Evolutionary conservation across 1,140 invertebrate genomes (phyloP), one percentile per base, ranked within the genome.

Genomic region (Pollicipes pollicipes): DNA sequence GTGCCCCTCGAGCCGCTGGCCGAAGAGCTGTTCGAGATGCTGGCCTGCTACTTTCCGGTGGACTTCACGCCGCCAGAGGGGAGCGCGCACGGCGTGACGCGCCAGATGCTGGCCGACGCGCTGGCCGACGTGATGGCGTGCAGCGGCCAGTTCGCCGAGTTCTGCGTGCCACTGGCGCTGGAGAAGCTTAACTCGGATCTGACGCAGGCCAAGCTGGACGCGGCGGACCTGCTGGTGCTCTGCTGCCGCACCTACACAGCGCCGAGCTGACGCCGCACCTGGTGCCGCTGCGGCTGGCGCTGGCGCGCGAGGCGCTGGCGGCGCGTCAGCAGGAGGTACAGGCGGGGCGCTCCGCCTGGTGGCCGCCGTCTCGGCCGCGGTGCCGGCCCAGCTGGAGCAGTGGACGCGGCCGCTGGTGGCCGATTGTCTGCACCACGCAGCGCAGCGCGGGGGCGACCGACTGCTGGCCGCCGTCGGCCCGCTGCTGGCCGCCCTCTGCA

Each of bases 11-110:
- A 86, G 16, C 87, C 90, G 79, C 85, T 93, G 76, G 82, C 81
- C 24, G 93, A 95, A 80, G 93, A 96, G 77, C 87, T 93, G 83
- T 96, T 96, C 84, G 93, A 95, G 81, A 86, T 94, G n/a, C 83
- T 93, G 66, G 87, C 91, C 8, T 95, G 93, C 78, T 97, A 97
- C 78, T 97, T 94, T 81, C 94, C 94, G 0, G 87, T 97, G 75
- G 92, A 95, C 78, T 96, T 94, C 26, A 67, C 45, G 1, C 73
- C 83, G 79, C 77, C 80, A 32, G 72, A 79, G n/a, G 79, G 79
- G 74, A 79, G 82, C 74, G 77, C 79, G 3, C 76, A 79, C 74
- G 78, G 78, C 28, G 86, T 95, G 58, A 88, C 87, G 0, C 83
- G 90, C 74, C 85, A 93, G 73, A 84, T 87, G 70, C 81, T 97